These are phyloP conservation scores for Pagetopsis macropterus DNA, from an alignment of 2,797 vertebrate genomes.

Conservation along the genomic window DNA sequence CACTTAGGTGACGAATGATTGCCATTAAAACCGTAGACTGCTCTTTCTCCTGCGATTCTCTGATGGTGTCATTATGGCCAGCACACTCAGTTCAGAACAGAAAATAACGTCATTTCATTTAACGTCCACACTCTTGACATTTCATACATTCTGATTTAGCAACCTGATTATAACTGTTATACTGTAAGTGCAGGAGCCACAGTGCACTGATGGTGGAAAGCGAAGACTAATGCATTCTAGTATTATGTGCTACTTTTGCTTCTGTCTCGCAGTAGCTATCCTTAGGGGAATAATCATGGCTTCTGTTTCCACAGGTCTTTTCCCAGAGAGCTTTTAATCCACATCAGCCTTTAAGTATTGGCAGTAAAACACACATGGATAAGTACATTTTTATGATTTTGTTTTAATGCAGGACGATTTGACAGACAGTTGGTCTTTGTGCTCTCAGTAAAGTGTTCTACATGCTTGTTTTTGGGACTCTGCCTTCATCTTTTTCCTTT, in stretches of 20 bases:
- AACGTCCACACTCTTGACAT: background rate
- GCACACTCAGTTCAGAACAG: conserved; percentile 23
- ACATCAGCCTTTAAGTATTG: conserved; percentile 39
- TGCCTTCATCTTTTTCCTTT: conserved; percentile 5
- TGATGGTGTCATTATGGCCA: conserved; percentile 59
- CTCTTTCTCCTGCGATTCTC: conserved; percentile 36
- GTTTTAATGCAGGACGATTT: conserved; percentile 4
- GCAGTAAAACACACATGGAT: conserved; percentile 3
- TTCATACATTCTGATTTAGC: background rate
- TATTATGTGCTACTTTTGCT: conserved; percentile 13
- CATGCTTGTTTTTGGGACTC: conserved; percentile 30
- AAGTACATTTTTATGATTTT: no score
- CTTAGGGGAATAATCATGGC: conserved; percentile 27
- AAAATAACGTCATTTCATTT: conserved; percentile 38
- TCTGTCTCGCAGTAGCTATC: conserved; percentile 12
- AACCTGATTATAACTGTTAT: conserved; percentile 2
- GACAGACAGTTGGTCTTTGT: conserved; percentile 13
- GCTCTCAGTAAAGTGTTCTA: conserved; percentile 2
- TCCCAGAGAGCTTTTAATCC: conserved; percentile 23
- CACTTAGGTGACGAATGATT: conserved; percentile 66
- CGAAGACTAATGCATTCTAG: background rate
- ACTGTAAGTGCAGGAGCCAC: conserved; percentile 1
- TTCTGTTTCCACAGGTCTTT: conserved; percentile 26
- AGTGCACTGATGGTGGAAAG: conserved; percentile 15
- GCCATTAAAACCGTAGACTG: conserved; percentile 57